These are phyloP conservation scores for Intellagama lesueurii DNA, from an alignment of 2,797 vertebrate genomes.

Conservation along the genomic window DNA sequence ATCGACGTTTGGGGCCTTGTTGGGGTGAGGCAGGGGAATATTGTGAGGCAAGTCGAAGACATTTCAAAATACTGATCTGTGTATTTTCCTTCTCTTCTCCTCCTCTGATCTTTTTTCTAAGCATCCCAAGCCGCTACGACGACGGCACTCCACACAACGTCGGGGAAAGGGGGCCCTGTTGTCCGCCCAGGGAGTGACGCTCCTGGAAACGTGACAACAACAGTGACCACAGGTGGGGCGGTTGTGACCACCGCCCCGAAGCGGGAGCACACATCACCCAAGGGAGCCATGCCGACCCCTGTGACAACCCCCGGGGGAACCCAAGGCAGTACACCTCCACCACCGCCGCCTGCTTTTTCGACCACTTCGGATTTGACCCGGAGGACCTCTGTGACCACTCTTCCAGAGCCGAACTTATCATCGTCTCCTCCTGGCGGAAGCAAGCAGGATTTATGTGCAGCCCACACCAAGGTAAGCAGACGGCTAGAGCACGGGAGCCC, in stretches of 20 bases:
- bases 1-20: no score
- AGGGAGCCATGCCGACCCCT: no score
- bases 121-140: accelerated
- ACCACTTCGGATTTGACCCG: not conserved
- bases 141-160: accelerated
- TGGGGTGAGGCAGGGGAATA: no score
- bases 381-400: accelerated
- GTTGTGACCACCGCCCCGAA: accelerated
- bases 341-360: accelerated
- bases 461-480: slow-evolving; percentile 3
- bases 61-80: no score
- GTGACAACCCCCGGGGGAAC: not conserved
- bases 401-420: no score
- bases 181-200: not conserved
- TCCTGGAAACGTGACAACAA: accelerated
- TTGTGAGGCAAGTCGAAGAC: no score
- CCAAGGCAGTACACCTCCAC: no score
- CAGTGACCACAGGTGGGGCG: accelerated
- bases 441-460: no score
- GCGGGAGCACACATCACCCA: accelerated
- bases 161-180: accelerated
- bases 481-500: no score
- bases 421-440: no score
- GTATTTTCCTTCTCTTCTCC: not conserved
- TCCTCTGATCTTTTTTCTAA: not conserved